Conservation (phyloP, 2,888 invertebrate species). For the Deladenus siricidicola region DNA sequence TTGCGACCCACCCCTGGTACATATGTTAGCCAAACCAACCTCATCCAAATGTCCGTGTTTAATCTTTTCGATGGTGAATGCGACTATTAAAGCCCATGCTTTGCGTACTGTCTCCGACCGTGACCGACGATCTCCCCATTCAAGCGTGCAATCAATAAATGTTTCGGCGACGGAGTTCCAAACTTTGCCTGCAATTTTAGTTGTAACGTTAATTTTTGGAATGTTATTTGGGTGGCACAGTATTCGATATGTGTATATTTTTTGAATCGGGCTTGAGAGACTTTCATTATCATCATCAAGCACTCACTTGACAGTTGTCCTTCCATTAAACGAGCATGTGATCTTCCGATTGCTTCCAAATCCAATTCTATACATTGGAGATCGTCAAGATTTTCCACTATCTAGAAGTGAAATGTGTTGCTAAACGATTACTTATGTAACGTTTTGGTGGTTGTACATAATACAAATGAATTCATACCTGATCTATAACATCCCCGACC, state of each 20-base stretch:
- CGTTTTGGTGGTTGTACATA: too few relatives aligned
- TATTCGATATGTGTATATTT: too few relatives aligned
- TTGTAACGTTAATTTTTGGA: too few relatives aligned
- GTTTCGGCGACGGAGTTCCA: constrained; percentile 51
- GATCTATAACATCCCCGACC: constrained; percentile 46
- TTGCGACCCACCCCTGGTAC: too few relatives aligned
- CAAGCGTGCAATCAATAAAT: constrained; percentile 51
- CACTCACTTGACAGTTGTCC: constrained; percentile 43
- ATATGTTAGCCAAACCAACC: constrained; percentile 21
- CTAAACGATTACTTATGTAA: not conserved
- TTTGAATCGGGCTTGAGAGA: too few relatives aligned
- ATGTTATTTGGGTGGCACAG: too few relatives aligned
- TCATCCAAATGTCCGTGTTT: constrained; percentile 52
- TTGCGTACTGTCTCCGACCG: constrained; percentile 35
- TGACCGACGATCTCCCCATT: constrained; percentile 51
- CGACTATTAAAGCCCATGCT: constrained; percentile 51
- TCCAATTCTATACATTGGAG: constrained; percentile 41
- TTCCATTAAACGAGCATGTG: constrained; percentile 42
- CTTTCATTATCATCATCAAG: not conserved
- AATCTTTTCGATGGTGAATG: constrained; percentile 50
- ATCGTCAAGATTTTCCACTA: constrained; percentile 49
- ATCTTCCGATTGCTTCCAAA: constrained; percentile 41
- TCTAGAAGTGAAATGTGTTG: constrained; percentile 16
- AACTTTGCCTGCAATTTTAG: constrained; percentile 36
- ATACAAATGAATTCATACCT: too few relatives aligned